A percentile compares a stretch with the other conserved stretches of the same genome.
Evolutionary conservation across 2,888 invertebrate species (phyloP).

Genomic region (Rutpela maculata): DNA sequence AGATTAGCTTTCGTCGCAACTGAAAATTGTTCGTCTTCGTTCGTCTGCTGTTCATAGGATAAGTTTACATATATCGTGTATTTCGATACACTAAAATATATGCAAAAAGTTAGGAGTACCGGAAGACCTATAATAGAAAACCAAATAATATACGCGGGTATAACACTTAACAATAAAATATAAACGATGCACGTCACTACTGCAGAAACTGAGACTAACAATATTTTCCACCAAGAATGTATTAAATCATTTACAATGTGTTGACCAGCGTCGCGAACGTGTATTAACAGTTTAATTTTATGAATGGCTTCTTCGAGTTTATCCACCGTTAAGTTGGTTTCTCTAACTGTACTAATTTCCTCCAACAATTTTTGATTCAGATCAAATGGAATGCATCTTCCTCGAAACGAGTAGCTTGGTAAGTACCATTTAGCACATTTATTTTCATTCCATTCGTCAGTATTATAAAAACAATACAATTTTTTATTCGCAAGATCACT

Average conservation of each 20-base stretch:
- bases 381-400: conserved; percentile 15
- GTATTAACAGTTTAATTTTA: conserved; percentile 2
- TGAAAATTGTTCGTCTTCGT: neutral
- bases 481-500: neutral
- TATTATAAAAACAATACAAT: conserved; percentile 29
- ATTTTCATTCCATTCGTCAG: neutral
- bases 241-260: conserved; percentile 2
- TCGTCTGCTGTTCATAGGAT: neutral
- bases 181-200: conserved; percentile 17
- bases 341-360: neutral
- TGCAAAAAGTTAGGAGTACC: neutral
- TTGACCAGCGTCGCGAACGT: neutral
- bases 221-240: conserved; percentile 33
- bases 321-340: neutral
- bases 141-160: conserved; percentile 4
- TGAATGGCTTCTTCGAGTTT: neutral
- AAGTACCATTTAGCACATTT: conserved; percentile 34
- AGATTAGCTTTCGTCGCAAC: neutral
- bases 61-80: neutral
- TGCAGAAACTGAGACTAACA: neutral
- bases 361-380: neutral
- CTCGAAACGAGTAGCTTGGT: conserved; percentile 15
- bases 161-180: neutral
- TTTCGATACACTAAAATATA: neutral
- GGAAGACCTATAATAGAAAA: conserved; percentile 1